Base-by-base conservation (phyloP, 1,140 invertebrate species). In the Teleopsis dalmanni region DNA sequence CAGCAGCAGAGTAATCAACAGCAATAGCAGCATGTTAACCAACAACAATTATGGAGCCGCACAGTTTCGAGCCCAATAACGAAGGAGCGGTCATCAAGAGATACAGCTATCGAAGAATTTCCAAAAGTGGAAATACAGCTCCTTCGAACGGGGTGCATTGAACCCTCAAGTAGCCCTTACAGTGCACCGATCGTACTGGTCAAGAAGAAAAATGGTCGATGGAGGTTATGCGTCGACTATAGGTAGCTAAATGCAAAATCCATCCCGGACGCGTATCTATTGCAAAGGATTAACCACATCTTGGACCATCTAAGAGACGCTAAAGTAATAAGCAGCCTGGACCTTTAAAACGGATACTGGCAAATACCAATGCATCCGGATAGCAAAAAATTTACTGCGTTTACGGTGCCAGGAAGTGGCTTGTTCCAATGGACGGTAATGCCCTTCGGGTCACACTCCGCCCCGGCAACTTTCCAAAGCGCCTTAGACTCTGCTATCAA, bases 291-390 rank as follows among this genome's bases (percentile, higher is more conserved):
- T n/a, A 29, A 26, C 9, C 21, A 43, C 9, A n/a, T 19, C 13
- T 8, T 29, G 13, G 14, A 43, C 14, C 13, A 18, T n/a, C n/a
- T n/a, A n/a, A n/a, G n/a, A n/a, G n/a, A n/a, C n/a, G n/a, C n/a
- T n/a, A n/a, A n/a, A n/a, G n/a, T n/a, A n/a, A n/a, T n/a, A n/a
- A n/a, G n/a, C n/a, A 13, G n/a, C 29, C 10, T 11, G 19, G 73
- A 76, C 46, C 44, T 72, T 5, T 48, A 56, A 13, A 35, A 56
- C 10, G 71, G 71, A 2, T 74, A 72, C 53, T 62, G 53, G 50
- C 63, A 74, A 34, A 56, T 73, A 0, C 56, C 58, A 1, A 4
- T 73, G 18, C 53, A 51, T 0, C 46, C 56, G 9, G 29, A 13
- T 1, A 61, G 55, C 25, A 54, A 51, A 27, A 53, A 60, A 19